These are phyloP conservation scores for Tetragnatha montana DNA, from an alignment of 2,888 invertebrate species.

Conservation along the genomic window DNA sequence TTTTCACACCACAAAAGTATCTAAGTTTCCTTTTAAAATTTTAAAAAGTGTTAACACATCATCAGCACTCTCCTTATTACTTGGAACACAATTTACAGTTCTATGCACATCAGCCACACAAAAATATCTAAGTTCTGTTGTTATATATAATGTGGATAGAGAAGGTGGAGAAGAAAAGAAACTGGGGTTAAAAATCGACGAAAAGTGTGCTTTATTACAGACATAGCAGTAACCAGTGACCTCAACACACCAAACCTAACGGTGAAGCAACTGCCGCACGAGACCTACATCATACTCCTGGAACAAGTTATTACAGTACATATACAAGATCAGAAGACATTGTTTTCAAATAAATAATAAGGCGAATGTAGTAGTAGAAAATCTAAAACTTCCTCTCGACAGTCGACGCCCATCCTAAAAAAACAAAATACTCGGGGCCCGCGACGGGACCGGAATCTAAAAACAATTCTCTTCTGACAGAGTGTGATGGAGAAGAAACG, in stretches of 20 bases:
- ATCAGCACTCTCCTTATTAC: constrained; percentile 34
- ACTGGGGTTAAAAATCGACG: constrained; percentile 60
- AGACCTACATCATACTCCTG: constrained; percentile 69
- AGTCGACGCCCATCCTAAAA: constrained; percentile 53
- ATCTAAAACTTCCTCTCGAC: constrained; percentile 43
- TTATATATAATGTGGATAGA: constrained; percentile 57
- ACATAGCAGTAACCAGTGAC: constrained; percentile 71
- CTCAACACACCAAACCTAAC: constrained; percentile 71
- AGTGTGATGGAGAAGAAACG: constrained; percentile 55
- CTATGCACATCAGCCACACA: constrained; percentile 70
- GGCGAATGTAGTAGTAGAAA: constrained; percentile 60
- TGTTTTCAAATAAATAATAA: constrained; percentile 65
- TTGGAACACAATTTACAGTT: constrained; percentile 68
- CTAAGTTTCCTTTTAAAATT: constrained; percentile 37
- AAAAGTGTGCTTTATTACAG: constrained; percentile 70
- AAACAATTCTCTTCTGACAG: constrained; percentile 56
- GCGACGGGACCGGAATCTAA: constrained; percentile 51
- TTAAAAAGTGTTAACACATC: constrained; percentile 47
- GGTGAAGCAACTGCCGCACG: constrained; percentile 65
- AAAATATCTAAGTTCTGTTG: constrained; percentile 71
- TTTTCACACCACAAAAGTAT: constrained; percentile 59
- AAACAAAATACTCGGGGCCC: constrained; percentile 14
- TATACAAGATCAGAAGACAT: constrained; percentile 67
- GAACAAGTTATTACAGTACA: constrained; percentile 67
- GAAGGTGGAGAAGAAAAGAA: constrained; percentile 43